Base-by-base conservation (phyloP, 2,888 invertebrate genomes). In the Zele albiditarsus region DNA sequence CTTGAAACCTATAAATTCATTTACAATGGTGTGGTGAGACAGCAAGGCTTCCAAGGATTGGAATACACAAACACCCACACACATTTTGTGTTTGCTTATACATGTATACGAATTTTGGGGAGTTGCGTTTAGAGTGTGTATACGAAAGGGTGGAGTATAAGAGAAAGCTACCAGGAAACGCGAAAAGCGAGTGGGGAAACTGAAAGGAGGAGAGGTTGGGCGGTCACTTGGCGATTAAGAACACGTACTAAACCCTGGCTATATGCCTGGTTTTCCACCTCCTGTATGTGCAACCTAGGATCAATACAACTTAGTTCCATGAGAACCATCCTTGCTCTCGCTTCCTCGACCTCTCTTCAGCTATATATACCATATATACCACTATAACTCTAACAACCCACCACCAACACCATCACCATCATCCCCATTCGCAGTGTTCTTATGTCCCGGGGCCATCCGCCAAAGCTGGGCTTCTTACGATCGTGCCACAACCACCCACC, bases 191-290 rank as follows among this genome's bases (percentile, higher is more conserved):
- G 28, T 60, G 60, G 31, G 60, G 31, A 60, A 60, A 60, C 60
- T 28, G 81, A 84, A 81, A 82, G 83, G 80, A 78, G 80, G 81
- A 81, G 84, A 83, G 82, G 81, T 82, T 85, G 87, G 88, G 87
- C 86, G 88, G 88, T 88, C 89, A 89, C 89, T 89, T 89, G 89
- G 87, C 88, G 89, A 89, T 89, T 89, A 89, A 89, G 89, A 89
- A 89, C 89, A 89, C 89, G 89, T 89, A 89, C 87, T 87, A 87
- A 53, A 86, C 87, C 88, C 88, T 88, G 75, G 71, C 62, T 71
- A 53, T 53, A 53, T 53, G 88, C 86, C 87, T 85, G 87, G 86
- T 88, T 88, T 87, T 87, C 88, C 86, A 86, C 88, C 86, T 85
- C 86, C 75, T 75, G 65, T 66, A 33, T 53, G 71, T 86, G 84